Percentiles rank a stretch among this genome's conserved stretches.
Conservation (phyloP, 2,797 vertebrate genomes). For the Fundulus diaphanus region DNA sequence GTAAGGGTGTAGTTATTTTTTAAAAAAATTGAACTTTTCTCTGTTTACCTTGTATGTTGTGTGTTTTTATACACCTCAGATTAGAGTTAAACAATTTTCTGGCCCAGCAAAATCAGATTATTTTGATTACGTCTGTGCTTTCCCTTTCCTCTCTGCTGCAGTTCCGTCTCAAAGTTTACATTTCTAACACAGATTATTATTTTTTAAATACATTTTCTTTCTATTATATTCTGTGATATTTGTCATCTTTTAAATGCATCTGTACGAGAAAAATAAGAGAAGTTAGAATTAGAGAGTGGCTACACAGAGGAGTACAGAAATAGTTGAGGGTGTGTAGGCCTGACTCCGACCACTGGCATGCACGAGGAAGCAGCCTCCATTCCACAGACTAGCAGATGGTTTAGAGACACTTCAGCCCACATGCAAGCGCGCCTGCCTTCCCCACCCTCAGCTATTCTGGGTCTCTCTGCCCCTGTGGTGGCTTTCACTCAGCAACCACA, state of each 20-base stretch:
- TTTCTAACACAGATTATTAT: background rate
- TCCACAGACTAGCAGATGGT: slow-evolving; percentile 71
- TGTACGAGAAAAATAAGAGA: slow-evolving; percentile 33
- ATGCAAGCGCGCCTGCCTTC: slow-evolving; percentile 72
- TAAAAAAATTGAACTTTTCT: background rate
- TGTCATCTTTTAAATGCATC: slow-evolving; percentile 39
- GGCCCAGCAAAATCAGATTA: no score
- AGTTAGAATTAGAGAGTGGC: slow-evolving; percentile 21
- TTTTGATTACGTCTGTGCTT: background rate
- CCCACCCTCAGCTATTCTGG: slow-evolving; percentile 78
- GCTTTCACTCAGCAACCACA: slow-evolving; percentile 72
- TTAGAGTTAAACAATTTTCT: background rate
- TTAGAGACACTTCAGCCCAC: slow-evolving; percentile 75
- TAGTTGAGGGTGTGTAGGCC: slow-evolving; percentile 84
- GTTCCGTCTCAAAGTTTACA: background rate
- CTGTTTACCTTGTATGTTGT: background rate
- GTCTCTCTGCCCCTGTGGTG: slow-evolving; percentile 66
- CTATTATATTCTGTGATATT: slow-evolving; percentile 22
- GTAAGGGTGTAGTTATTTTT: background rate
- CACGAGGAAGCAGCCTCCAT: slow-evolving; percentile 80
- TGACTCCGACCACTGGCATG: slow-evolving; percentile 83
- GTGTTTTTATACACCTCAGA: no score
- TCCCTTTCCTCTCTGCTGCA: background rate
- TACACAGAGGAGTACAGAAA: slow-evolving; percentile 68
- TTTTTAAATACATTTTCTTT: background rate